phyloP scores from a whole-genome alignment of 2,888 invertebrate genomes.

The Molanna angustata region DNA sequence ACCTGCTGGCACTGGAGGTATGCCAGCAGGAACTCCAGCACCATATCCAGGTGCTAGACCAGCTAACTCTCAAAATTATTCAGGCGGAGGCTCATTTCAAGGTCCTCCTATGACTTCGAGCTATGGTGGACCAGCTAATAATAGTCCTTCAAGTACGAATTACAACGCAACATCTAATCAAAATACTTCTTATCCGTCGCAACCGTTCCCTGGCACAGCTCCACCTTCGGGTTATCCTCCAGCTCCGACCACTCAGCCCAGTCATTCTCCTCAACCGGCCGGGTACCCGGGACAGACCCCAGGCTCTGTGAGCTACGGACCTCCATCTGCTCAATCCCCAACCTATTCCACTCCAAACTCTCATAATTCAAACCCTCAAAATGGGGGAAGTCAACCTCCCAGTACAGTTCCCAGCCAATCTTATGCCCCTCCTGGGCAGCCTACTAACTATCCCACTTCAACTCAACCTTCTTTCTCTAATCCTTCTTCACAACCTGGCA shows the following conservation, averaged over 20 bases:
- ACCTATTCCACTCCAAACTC: conserved; percentile 60
- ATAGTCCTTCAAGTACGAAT: conserved; percentile 43
- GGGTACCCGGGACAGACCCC: conserved; percentile 58
- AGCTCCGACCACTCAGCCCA: conserved; percentile 52
- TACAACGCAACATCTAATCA: conserved; percentile 51
- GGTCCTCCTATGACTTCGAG: conserved; percentile 48
- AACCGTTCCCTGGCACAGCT: conserved; percentile 51
- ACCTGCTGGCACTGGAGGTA: conserved; percentile 35
- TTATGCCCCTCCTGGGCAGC: conserved; percentile 59
- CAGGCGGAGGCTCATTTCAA: conserved; percentile 50
- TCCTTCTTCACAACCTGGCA: conserved; percentile 54
- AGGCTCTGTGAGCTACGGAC: conserved; percentile 58
- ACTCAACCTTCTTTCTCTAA: conserved; percentile 59
- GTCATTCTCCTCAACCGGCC: conserved; percentile 58
- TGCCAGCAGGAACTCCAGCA: conserved; percentile 40
- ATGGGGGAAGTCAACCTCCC: conserved; percentile 47
- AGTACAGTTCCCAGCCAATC: conserved; percentile 56
- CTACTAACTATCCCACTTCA: conserved; percentile 62
- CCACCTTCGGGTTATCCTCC: conserved; percentile 54
- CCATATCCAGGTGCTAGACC: conserved; percentile 48
- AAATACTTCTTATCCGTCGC: conserved; percentile 50
- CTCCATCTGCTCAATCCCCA: conserved; percentile 63
- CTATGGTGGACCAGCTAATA: conserved; percentile 40
- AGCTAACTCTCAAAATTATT: conserved; percentile 42
- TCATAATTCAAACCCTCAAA: conserved; percentile 45